A percentile compares a stretch with the other conserved stretches of the same genome.
Conservation (phyloP, 1,140 invertebrate genomes). For the Harpegnathos saltator region DNA sequence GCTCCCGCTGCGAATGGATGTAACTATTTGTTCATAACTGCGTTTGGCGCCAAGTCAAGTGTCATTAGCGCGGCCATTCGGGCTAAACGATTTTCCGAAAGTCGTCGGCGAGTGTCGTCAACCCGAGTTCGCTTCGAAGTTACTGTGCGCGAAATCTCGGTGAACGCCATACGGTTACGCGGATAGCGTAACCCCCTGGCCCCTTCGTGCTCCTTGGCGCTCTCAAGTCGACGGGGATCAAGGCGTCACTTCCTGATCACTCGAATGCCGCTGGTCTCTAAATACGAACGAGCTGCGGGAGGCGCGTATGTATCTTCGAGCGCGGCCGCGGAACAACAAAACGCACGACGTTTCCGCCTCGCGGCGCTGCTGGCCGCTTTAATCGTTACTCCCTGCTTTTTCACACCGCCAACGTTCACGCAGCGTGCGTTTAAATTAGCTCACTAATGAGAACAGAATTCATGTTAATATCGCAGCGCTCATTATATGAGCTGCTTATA, state of each 20-base stretch:
- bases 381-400: conserved; percentile 26
- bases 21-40: conserved; percentile 10
- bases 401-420: conserved; percentile 7
- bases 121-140: conserved; percentile 36
- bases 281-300: conserved; percentile 7
- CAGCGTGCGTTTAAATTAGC: conserved; percentile 25
- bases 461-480: conserved; percentile 19
- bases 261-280: conserved; percentile 19
- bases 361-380: not conserved
- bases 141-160: conserved; percentile 38
- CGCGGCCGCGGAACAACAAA: not conserved
- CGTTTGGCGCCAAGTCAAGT: not conserved
- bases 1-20: too few species aligned
- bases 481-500: conserved; percentile 3
- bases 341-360: not conserved
- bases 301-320: not conserved
- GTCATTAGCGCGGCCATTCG: not conserved
- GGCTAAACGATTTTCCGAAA: conserved; percentile 47
- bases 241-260: not conserved
- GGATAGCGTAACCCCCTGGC: too few species aligned
- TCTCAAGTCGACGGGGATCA: conserved; percentile 7
- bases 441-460: conserved; percentile 34
- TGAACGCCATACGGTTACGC: too few species aligned
- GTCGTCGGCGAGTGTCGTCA: not conserved
- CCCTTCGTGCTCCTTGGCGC: too few species aligned